Conservation (phyloP, 2,113 vertebrate species). For the Panurus biarmicus region DNA sequence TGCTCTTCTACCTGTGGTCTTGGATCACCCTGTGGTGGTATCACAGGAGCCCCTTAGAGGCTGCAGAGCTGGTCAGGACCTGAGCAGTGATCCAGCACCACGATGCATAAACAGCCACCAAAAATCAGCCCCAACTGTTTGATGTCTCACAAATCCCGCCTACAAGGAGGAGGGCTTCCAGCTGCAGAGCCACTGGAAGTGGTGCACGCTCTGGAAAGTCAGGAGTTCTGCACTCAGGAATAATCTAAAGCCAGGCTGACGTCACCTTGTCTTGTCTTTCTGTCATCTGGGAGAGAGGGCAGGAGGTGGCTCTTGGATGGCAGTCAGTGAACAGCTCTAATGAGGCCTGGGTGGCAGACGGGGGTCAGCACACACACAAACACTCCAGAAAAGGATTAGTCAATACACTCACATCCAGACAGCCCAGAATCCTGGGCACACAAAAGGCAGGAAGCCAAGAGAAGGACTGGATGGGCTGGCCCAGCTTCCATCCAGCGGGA, state of each 20-base stretch:
- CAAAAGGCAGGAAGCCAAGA: not conserved
- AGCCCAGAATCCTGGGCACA: not conserved
- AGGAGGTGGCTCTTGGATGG: not conserved
- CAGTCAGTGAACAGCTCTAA: not conserved
- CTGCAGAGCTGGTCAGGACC: not conserved
- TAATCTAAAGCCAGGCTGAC: not conserved
- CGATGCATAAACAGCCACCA: not conserved
- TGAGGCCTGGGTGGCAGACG: not conserved
- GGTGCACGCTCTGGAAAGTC: not conserved
- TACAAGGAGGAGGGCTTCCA: not conserved
- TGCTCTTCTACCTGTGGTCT: rapidly evolving
- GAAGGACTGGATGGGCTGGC: not conserved
- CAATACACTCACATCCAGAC: not conserved
- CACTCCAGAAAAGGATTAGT: not conserved
- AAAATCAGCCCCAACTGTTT: not conserved
- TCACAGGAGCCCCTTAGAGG: not conserved
- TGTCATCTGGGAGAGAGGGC: not conserved
- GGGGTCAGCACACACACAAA: not conserved
- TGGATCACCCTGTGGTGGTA: not conserved
- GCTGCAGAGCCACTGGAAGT: not conserved
- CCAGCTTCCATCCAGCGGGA: slow-evolving; percentile 8
- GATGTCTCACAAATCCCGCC: not conserved
- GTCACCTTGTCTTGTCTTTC: not conserved
- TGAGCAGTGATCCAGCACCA: not conserved
- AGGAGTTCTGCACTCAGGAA: not conserved